phyloP scores from a whole-genome alignment of 2,113 vertebrate genomes.

The Periophthalmodon schlosseri region DNA sequence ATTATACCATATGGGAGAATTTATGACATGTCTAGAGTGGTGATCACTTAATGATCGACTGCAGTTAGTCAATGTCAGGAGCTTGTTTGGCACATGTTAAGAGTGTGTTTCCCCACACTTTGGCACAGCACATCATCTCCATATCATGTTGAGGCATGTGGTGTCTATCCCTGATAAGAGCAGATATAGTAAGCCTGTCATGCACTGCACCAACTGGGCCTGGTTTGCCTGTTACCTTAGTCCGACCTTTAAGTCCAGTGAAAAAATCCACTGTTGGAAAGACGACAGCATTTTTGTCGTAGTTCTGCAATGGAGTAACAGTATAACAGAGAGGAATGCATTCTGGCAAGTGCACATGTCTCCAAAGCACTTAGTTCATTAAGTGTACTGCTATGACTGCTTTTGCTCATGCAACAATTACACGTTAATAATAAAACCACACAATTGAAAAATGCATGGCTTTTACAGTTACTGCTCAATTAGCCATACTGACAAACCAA shows the following conservation, averaged over 20 bases:
- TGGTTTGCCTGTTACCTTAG: constrained; percentile 46
- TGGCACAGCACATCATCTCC: constrained; percentile 35
- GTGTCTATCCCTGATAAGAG: constrained; percentile 11
- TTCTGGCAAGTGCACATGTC: constrained; percentile 26
- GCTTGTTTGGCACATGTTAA: constrained; percentile 12
- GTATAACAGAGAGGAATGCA: constrained; percentile 34
- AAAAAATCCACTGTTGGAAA: constrained; percentile 45
- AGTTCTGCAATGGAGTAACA: constrained; percentile 17
- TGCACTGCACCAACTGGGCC: constrained; percentile 54
- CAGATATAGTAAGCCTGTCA: constrained; percentile 41
- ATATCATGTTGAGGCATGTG: constrained; percentile 52
- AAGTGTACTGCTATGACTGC: constrained; percentile 14
- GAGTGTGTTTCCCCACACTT: constrained; percentile 23
- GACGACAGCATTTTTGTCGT: constrained; percentile 35
- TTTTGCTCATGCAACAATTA: constrained; percentile 12
- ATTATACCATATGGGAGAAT: neutral
- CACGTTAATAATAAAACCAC: constrained; percentile 43
- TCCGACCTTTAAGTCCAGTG: constrained; percentile 45
- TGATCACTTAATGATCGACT: constrained; percentile 38
- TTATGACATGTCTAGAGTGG: neutral
- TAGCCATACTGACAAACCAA: constrained; percentile 42
- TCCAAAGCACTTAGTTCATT: constrained; percentile 33
- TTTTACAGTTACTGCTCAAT: constrained; percentile 38
- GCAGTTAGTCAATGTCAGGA: constrained; percentile 1
- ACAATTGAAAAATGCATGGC: constrained; percentile 34